These are phyloP conservation scores for Blastomussa wellsi DNA, from an alignment of 92 coral and sea anemone species.

Conservation along the genomic window DNA sequence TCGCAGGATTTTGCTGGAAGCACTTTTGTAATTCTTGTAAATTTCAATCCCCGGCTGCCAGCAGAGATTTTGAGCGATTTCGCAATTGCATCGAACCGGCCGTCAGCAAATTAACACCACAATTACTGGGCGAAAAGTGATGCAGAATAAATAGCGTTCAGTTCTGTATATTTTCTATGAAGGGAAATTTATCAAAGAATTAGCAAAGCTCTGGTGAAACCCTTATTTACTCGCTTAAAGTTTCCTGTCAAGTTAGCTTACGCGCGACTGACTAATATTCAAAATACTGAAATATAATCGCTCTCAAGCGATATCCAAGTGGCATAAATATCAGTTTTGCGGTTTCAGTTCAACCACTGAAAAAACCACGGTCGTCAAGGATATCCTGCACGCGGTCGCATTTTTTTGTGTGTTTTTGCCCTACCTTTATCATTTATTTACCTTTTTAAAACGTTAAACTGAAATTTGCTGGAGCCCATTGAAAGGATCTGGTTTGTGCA, in stretches of 20 bases:
- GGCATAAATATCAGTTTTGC: constrained; percentile 9
- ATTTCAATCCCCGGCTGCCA: not conserved
- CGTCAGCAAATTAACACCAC: constrained; percentile 37
- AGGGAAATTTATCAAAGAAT: constrained; percentile 16
- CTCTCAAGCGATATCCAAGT: constrained; percentile 23
- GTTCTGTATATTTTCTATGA: constrained; percentile 10
- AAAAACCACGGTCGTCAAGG: constrained; percentile 15
- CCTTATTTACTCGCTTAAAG: not conserved
- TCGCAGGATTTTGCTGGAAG: constrained; percentile 16
- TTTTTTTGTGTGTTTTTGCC: constrained; percentile 10
- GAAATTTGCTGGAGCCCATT: not conserved
- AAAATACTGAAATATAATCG: not conserved
- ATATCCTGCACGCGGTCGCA: not conserved
- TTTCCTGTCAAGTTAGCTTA: not conserved
- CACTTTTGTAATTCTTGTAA: constrained; percentile 5
- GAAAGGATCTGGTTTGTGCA: not conserved
- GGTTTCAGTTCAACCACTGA: not conserved
- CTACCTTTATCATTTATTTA: not conserved
- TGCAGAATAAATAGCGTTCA: constrained; percentile 31
- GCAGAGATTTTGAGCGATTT: constrained; percentile 40
- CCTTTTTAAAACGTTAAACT: not conserved
- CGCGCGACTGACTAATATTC: constrained; percentile 20
- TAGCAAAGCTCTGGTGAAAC: not conserved
- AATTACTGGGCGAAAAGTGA: constrained; percentile 32
- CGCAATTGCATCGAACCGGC: constrained; percentile 25